phyloP scores from a whole-genome alignment of 2,113 vertebrate genomes.

The Carassius carassius region DNA sequence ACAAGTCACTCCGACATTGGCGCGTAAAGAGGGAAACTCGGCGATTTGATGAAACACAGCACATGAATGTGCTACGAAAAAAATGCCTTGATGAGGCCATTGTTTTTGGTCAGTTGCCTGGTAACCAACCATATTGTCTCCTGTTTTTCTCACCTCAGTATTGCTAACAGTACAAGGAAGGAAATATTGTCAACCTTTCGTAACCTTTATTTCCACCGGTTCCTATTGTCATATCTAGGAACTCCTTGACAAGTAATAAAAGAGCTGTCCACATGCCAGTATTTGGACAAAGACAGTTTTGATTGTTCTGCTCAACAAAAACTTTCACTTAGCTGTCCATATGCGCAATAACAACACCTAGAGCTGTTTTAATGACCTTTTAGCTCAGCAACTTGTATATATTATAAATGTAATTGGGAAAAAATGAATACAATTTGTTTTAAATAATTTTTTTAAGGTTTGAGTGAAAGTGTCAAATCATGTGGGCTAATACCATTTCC shows the following conservation, averaged over 20 bases:
- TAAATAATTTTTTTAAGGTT: background rate
- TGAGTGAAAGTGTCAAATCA: background rate
- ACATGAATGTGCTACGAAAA: background rate
- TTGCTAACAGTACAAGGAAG: conserved; percentile 27
- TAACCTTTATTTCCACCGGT: conserved; percentile 53
- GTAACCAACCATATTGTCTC: conserved; percentile 5
- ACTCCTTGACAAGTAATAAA: conserved; percentile 23
- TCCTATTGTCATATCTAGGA: conserved; percentile 38
- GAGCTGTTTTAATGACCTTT: background rate
- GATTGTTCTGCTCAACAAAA: conserved; percentile 3
- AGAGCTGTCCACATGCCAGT: background rate
- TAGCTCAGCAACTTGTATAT: conserved; percentile 25
- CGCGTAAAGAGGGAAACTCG: conserved; percentile 52
- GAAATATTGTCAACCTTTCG: conserved; percentile 11
- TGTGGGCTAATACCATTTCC: background rate
- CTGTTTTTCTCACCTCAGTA: conserved; percentile 27
- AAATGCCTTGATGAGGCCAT: background rate
- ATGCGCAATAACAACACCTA: background rate
- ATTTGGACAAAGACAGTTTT: conserved; percentile 16
- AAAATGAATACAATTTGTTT: background rate
- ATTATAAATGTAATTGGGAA: background rate
- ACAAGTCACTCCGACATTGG: conserved; percentile 89
- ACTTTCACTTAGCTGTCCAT: background rate
- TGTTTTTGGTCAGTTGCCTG: conserved; percentile 2
- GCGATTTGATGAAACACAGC: background rate